phyloP scores from a whole-genome alignment of 1,140 invertebrate genomes.

The Dinoponera quadriceps region DNA sequence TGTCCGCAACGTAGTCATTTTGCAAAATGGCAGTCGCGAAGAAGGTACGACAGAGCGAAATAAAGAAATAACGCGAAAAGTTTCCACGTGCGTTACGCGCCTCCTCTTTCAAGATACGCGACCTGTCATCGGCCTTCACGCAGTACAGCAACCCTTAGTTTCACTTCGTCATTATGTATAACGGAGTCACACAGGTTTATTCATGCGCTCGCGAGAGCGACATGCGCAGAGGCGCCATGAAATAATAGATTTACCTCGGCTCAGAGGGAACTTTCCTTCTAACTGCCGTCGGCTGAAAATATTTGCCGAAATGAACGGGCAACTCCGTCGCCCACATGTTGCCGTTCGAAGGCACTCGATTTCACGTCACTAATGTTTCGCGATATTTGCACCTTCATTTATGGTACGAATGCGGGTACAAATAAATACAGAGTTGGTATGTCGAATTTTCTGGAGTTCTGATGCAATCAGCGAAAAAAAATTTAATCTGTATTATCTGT shows the following conservation, averaged over 20 bases:
- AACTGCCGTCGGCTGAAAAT: not conserved
- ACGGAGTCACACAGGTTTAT: constrained; percentile 51
- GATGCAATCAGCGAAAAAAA: too few species aligned
- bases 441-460: too few species aligned
- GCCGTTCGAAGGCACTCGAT: too few species aligned
- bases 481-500: too few species aligned
- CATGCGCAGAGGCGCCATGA: not conserved
- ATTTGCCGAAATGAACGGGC: not conserved
- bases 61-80: constrained; percentile 42
- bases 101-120: constrained; percentile 23
- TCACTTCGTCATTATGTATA: constrained; percentile 55
- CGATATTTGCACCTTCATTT: too few species aligned
- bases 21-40: constrained; percentile 28
- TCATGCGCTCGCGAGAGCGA: constrained; percentile 23
- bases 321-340: too few species aligned
- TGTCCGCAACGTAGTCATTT: constrained; percentile 32
- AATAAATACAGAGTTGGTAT: too few species aligned
- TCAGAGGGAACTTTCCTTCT: not conserved
- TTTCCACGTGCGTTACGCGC: constrained; percentile 41
- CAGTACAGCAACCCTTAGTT: constrained; percentile 44
- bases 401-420: too few species aligned
- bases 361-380: too few species aligned
- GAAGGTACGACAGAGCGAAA: constrained; percentile 10
- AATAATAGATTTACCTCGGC: constrained; percentile 30
- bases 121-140: constrained; percentile 65